Conservation (phyloP, 2,113 vertebrate genomes). For the Donacobius atricapilla region DNA sequence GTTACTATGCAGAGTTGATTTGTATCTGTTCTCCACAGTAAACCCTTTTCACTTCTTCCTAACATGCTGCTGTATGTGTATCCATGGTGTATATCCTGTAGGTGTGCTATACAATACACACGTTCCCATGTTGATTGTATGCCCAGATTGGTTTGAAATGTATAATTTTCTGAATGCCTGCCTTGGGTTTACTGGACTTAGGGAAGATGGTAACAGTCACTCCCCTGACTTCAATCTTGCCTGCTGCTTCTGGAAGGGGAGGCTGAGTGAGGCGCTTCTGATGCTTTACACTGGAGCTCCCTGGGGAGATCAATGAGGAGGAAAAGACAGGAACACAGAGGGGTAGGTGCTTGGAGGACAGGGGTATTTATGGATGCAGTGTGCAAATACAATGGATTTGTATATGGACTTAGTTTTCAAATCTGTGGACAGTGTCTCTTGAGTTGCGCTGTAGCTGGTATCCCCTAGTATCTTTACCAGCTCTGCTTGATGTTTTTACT, state of each 20-base stretch:
- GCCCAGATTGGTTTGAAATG: background rate
- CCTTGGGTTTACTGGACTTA: background rate
- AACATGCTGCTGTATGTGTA: fast-evolving
- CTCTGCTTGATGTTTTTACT: background rate
- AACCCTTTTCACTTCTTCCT: background rate
- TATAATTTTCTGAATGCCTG: background rate
- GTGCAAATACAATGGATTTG: fast-evolving
- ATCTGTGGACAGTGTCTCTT: background rate
- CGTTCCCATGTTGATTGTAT: fast-evolving
- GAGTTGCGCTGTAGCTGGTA: background rate
- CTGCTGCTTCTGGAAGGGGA: background rate
- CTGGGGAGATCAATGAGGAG: background rate
- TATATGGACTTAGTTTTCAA: background rate
- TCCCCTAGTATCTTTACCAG: background rate
- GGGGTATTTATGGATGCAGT: background rate
- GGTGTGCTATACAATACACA: background rate
- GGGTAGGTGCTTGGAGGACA: background rate
- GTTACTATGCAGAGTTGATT: background rate
- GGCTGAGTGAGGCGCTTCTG: background rate
- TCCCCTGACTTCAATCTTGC: background rate
- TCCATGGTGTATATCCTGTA: background rate
- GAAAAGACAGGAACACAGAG: background rate
- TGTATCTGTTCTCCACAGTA: background rate
- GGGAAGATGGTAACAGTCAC: background rate
- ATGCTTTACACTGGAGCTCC: background rate